Evolutionary conservation across 2,888 invertebrate species (phyloP), one percentile per base, ranked within the genome.

Genomic region (Xestobium rufovillosum): DNA sequence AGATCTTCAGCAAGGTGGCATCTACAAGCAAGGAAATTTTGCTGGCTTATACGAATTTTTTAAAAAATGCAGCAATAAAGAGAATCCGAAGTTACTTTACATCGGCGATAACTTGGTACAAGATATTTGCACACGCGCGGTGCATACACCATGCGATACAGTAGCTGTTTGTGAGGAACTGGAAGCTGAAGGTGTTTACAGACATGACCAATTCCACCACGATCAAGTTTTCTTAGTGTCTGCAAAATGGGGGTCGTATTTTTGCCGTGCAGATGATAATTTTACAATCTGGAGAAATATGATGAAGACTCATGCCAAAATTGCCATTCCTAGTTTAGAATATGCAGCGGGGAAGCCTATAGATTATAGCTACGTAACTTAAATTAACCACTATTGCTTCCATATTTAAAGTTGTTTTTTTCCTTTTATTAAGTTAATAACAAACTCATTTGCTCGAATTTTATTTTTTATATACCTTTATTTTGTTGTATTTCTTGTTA

Each of bases 31-130:
- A 56, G 75, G 77, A 41, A 75, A 81, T 59, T 73, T 78, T 78
- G 57, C 60, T 3, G 75, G 73, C 38, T 45, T 80, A 28, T 53
- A 65, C 9, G 44, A 61, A 9, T 66, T 74, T 38, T 59, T 79
- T 17, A 53, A 59, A 23, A 57, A 53, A 42, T 54, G 66, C 33
- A 57, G 65, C 4, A 49, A 57, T 0, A 65, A 65, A 38, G 39
- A 52, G 1, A 52, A 70, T 34, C 76, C 76, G 1, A 70, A 70
- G 49, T 74, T 77, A 42, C 52, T 85, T 0, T 87, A 84, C 55
- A 61, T 86, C 44, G 86, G 86, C 1, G 86, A 87, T 61, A 84
- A 84, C 63, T 58, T 85, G 9, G 68, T 83, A 26, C 83, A 85
- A 60, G 86, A 87, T 63, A 69, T 84, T 34, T 82, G 76, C 55